These are phyloP conservation scores for Gymnoscopelus microlampas DNA, from an alignment of 2,797 vertebrate species.

Conservation along the genomic window DNA sequence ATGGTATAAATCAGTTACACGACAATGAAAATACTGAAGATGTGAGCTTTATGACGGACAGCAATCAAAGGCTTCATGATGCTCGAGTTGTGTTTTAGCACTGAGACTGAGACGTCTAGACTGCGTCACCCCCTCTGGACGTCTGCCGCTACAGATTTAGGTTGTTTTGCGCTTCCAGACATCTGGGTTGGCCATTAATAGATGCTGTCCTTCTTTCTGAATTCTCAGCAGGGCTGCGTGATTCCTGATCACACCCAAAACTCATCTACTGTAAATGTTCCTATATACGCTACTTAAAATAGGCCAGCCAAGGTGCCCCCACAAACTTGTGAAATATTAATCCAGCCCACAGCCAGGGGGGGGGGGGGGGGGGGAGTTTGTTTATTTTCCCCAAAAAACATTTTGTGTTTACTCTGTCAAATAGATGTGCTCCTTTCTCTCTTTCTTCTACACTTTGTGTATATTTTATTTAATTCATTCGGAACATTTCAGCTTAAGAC, in stretches of 20 bases:
- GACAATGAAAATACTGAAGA: conserved; percentile 12
- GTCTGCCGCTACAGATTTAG: conserved; percentile 63
- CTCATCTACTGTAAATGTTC: conserved; percentile 44
- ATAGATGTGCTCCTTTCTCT: no score
- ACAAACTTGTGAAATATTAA: conserved; percentile 18
- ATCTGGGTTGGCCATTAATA: conserved; percentile 68
- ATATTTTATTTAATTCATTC: no score
- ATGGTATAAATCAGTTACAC: background rate
- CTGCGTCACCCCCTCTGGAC: conserved; percentile 32
- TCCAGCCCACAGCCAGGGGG: no score
- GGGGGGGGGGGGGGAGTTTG: no score
- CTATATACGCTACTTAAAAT: conserved; percentile 39
- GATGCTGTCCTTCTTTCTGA: conserved; percentile 70
- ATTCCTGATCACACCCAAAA: conserved; percentile 55
- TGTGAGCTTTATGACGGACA: conserved; percentile 47
- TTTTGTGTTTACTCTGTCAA: no score
- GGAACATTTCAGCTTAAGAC: no score
- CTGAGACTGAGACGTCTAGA: conserved; percentile 56
- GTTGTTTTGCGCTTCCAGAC: conserved; percentile 66
- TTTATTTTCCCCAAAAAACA: no score
- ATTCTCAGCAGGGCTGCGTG: conserved; percentile 40
- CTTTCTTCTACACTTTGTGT: no score
- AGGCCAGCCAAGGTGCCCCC: conserved; percentile 61
- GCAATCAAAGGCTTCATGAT: conserved; percentile 4
- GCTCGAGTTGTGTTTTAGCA: conserved; percentile 13